Percentiles rank a stretch among this genome's conserved stretches.
phyloP scores from a whole-genome alignment of 2,113 vertebrate species.

The Silurus glanis region DNA sequence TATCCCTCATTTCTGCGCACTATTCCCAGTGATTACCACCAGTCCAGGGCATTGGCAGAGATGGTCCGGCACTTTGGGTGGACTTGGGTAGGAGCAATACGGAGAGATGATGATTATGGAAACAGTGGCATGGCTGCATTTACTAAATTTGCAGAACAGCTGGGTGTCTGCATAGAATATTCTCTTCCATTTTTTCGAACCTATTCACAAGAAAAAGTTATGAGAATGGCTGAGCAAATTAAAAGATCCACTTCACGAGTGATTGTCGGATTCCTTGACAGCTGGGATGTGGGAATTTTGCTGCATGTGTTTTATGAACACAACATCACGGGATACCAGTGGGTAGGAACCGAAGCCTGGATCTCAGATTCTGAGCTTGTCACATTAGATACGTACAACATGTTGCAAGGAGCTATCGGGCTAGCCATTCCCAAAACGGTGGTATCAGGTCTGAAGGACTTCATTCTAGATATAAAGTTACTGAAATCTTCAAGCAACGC shows the following conservation, averaged over 20 bases:
- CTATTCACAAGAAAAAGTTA: slow-evolving; percentile 52
- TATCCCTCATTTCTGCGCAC: slow-evolving; percentile 61
- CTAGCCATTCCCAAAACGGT: slow-evolving; percentile 67
- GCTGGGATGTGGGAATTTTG: slow-evolving; percentile 48
- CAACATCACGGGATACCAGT: slow-evolving; percentile 71
- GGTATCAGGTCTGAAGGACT: slow-evolving; percentile 65
- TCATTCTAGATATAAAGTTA: slow-evolving; percentile 64
- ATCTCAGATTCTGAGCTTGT: slow-evolving; percentile 66
- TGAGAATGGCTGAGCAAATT: slow-evolving; percentile 49
- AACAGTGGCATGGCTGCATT: slow-evolving; percentile 59
- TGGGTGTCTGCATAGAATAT: slow-evolving; percentile 60
- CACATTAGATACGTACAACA: slow-evolving; percentile 53
- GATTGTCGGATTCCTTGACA: slow-evolving; percentile 50
- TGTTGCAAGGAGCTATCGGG: slow-evolving; percentile 70
- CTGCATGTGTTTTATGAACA: slow-evolving; percentile 56
- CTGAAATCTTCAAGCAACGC: slow-evolving; percentile 28
- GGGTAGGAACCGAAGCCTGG: slow-evolving; percentile 72
- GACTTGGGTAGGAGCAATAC: slow-evolving; percentile 60
- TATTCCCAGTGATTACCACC: slow-evolving; percentile 60
- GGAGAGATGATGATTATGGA: slow-evolving; percentile 59
- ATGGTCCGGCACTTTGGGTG: slow-evolving; percentile 59
- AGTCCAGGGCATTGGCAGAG: slow-evolving; percentile 58
- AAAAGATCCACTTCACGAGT: slow-evolving; percentile 50
- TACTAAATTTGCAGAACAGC: slow-evolving; percentile 38
- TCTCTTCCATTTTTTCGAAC: slow-evolving; percentile 65